phyloP scores from a whole-genome alignment of 2,888 invertebrate species.

The Caprella mutica region DNA sequence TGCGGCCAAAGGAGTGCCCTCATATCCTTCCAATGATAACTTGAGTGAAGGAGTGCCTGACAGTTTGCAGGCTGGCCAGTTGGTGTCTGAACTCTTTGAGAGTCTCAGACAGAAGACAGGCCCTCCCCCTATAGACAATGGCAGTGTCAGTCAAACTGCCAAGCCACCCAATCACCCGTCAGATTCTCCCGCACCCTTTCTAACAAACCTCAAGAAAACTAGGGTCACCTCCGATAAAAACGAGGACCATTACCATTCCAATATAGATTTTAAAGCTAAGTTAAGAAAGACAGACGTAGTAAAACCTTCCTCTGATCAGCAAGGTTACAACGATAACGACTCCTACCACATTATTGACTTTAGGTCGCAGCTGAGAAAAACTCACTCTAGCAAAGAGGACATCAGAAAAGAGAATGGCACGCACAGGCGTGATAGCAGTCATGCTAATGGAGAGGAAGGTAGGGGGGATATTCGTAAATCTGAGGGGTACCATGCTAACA shows the following conservation, averaged over 20 bases:
- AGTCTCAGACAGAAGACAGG: constrained; percentile 46
- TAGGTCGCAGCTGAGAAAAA: constrained; percentile 38
- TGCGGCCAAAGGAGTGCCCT: constrained; percentile 35
- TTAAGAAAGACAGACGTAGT: constrained; percentile 35
- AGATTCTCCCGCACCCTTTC: not conserved
- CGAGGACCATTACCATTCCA: constrained; percentile 24
- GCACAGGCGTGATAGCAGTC: constrained; percentile 10
- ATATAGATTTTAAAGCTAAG: constrained; percentile 36
- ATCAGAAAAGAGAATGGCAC: constrained; percentile 10
- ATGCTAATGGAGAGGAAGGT: not conserved
- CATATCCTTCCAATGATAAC: constrained; percentile 35
- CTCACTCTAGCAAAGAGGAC: constrained; percentile 17
- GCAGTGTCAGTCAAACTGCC: not conserved
- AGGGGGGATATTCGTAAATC: no score
- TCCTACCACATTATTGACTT: constrained; percentile 24
- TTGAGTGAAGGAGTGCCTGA: constrained; percentile 20
- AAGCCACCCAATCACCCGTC: constrained; percentile 1
- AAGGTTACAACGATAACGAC: not conserved
- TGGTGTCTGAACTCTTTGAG: constrained; percentile 74
- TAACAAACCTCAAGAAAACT: constrained; percentile 42
- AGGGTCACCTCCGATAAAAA: constrained; percentile 27
- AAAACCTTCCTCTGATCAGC: not conserved
- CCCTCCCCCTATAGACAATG: constrained; percentile 4
- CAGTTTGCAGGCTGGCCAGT: constrained; percentile 42
- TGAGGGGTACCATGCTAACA: constrained; percentile 5